These are phyloP conservation scores for Drosophila micromelanica DNA, from an alignment of 1,140 invertebrate species.

Conservation along the genomic window DNA sequence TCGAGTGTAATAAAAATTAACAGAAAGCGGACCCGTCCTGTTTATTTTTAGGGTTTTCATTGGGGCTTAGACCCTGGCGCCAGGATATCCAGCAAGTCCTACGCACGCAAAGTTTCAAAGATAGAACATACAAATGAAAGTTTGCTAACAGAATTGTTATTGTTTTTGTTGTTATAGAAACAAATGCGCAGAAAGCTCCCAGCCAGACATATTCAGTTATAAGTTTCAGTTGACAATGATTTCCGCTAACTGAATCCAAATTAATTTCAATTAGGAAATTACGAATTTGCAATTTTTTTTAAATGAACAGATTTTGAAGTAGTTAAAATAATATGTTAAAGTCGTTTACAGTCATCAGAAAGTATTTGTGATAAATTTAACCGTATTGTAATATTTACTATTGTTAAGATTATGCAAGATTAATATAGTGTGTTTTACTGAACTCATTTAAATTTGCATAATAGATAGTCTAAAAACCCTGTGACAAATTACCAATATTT, in stretches of 20 bases:
- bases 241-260: not conserved
- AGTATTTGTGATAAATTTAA: too few relatives aligned
- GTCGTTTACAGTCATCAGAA: too few relatives aligned
- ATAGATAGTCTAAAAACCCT: too few relatives aligned
- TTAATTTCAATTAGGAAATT: not conserved
- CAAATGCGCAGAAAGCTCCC: constrained; percentile 12
- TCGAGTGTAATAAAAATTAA: not conserved
- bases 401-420: too few relatives aligned
- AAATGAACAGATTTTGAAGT: not conserved
- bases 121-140: not conserved
- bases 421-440: too few relatives aligned
- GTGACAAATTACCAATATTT: too few relatives aligned
- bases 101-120: constrained; percentile 15
- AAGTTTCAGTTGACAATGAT: not conserved
- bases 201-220: not conserved
- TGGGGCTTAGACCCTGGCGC: constrained; percentile 45
- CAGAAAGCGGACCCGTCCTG: constrained; percentile 25
- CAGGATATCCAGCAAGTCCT: constrained; percentile 31
- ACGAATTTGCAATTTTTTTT: not conserved
- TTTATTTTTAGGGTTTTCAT: constrained; percentile 68
- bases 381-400: too few relatives aligned
- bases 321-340: too few relatives aligned
- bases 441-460: too few relatives aligned
- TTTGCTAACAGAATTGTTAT: not conserved
- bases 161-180: constrained; percentile 14